Percentiles rank a stretch among this genome's conserved stretches.
These are phyloP conservation scores for Coreoperca whiteheadi DNA, from an alignment of 2,113 vertebrate species.

Conservation along the genomic window DNA sequence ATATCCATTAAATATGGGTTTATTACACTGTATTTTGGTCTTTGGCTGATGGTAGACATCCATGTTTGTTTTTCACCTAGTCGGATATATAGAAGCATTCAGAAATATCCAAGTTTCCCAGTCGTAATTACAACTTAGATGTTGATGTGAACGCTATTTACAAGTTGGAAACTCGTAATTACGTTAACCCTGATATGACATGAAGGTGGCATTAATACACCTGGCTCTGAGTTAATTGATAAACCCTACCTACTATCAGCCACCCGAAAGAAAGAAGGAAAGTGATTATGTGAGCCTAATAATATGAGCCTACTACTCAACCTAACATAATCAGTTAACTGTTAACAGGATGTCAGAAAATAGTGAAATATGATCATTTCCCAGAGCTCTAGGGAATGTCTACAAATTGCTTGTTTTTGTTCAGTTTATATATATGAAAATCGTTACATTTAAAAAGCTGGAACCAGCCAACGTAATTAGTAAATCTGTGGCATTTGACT, in stretches of 20 bases:
- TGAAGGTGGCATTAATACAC: not conserved
- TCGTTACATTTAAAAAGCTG: not conserved
- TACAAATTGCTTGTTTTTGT: not conserved
- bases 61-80: not conserved
- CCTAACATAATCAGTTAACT: not conserved
- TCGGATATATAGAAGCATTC: not conserved
- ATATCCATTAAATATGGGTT: not conserved
- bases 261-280: not conserved
- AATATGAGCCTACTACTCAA: not conserved
- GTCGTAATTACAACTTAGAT: too few relatives aligned
- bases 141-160: too few relatives aligned
- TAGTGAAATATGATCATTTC: not conserved
- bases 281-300: not conserved
- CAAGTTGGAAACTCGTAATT: not conserved
- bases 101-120: not conserved
- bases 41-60: not conserved
- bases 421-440: not conserved
- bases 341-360: not conserved
- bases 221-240: not conserved
- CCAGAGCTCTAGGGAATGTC: not conserved
- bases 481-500: too few relatives aligned
- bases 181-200: too few relatives aligned
- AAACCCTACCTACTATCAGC: not conserved
- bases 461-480: too few relatives aligned
- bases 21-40: not conserved